Conservation (phyloP, 2,797 vertebrate genomes). For the Rhinatrema bivittatum region DNA sequence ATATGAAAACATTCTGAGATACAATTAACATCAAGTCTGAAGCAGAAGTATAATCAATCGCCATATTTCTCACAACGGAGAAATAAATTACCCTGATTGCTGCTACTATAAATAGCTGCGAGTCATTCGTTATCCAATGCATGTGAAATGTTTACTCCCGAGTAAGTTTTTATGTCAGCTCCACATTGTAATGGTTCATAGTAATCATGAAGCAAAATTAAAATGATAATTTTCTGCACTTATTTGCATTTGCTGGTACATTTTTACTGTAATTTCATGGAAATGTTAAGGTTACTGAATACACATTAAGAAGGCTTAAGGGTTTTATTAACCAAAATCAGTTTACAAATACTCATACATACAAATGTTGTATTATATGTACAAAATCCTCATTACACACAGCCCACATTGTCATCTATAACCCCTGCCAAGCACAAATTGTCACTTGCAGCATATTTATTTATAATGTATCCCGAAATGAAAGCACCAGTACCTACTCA, state of each 20-base stretch:
- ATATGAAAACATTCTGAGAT: slow-evolving; percentile 28
- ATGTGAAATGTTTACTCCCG: slow-evolving; percentile 40
- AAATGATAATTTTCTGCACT: slow-evolving; percentile 56
- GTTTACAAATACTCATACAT: slow-evolving; percentile 21
- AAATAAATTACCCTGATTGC: slow-evolving; percentile 36
- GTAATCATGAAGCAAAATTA: slow-evolving; percentile 56
- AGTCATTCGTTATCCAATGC: slow-evolving; percentile 39
- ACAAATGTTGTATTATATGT: too few species aligned
- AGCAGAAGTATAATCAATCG: slow-evolving; percentile 42
- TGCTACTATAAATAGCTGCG: slow-evolving; percentile 48
- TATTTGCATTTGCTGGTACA: slow-evolving; percentile 58
- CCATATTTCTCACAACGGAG: slow-evolving; percentile 25
- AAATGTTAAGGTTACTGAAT: slow-evolving; percentile 50
- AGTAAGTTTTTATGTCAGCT: slow-evolving; percentile 48
- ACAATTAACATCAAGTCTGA: slow-evolving; percentile 29
- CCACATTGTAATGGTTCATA: slow-evolving; percentile 42
- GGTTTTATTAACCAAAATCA: slow-evolving; percentile 40
- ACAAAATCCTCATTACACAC: too few species aligned
- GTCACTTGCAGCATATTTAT: too few species aligned
- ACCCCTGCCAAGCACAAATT: too few species aligned
- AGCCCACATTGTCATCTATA: too few species aligned
- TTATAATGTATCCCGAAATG: too few species aligned
- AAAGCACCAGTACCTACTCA: too few species aligned
- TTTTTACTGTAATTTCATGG: slow-evolving; percentile 59
- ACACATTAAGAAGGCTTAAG: slow-evolving; percentile 28